Conservation (phyloP, 2,113 vertebrate genomes). For the Chitala chitala region DNA sequence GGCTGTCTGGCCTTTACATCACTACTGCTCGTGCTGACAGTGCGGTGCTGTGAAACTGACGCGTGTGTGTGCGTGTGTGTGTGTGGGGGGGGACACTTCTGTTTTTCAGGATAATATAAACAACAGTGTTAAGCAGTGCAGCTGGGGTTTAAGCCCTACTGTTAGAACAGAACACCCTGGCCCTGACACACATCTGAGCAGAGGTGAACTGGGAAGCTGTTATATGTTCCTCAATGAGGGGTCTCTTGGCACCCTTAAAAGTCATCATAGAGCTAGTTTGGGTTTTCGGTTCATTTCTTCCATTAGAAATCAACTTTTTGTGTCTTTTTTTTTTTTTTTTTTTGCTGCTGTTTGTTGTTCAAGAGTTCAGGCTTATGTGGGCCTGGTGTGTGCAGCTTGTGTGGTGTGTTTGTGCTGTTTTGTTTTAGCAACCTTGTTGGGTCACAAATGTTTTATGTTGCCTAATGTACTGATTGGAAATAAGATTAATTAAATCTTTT, state of each 20-base stretch:
- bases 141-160: not conserved
- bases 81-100: not conserved
- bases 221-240: constrained; percentile 73
- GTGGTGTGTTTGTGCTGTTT: constrained; percentile 16
- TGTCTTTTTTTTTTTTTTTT: not conserved
- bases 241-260: constrained; percentile 75
- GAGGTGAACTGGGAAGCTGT: constrained; percentile 75
- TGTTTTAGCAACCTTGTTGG: not conserved
- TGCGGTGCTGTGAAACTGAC: too few relatives aligned
- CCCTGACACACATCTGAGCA: constrained; percentile 43
- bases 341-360: constrained; percentile 47
- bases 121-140: not conserved
- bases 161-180: constrained; percentile 40
- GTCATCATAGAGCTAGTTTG: constrained; percentile 68
- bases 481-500: constrained; percentile 31
- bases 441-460: not conserved
- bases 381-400: constrained; percentile 31
- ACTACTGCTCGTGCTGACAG: too few relatives aligned
- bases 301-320: constrained; percentile 46
- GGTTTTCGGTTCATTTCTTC: constrained; percentile 65
- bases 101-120: not conserved
- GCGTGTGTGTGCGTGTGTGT: not conserved
- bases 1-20: too few relatives aligned
- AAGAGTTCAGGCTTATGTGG: constrained; percentile 47
- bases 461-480: too few relatives aligned